Evolutionary conservation across 2,113 vertebrate species (phyloP).

Genomic region (Thoracochromis brauschi): DNA sequence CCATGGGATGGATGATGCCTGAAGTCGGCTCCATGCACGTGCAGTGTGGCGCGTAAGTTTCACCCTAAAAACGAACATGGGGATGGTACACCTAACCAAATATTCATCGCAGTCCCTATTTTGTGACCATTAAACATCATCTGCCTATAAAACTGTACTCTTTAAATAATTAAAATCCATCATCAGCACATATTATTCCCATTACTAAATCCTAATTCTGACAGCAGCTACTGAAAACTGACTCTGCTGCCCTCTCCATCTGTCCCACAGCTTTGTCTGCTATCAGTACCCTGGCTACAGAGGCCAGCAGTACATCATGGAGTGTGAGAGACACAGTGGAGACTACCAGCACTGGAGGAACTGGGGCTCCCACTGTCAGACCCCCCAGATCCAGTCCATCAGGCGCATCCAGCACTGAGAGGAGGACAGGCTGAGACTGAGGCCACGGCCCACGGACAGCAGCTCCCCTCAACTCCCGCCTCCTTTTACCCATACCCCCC

Average conservation of each 20-base stretch:
- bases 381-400: conserved; percentile 79
- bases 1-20: conserved; percentile 75
- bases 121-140: not conserved
- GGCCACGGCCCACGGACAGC: conserved; percentile 4
- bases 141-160: not conserved
- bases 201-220: not conserved
- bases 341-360: conserved; percentile 79
- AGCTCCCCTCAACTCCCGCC: not conserved
- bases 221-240: not conserved
- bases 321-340: conserved; percentile 76
- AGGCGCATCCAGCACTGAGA: conserved; percentile 76
- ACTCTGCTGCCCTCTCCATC: not conserved
- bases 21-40: conserved; percentile 79
- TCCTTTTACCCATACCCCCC: not conserved
- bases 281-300: conserved; percentile 78
- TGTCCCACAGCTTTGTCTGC: conserved; percentile 70
- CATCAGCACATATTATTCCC: not conserved
- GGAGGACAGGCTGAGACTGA: conserved; percentile 26
- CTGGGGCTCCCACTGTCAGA: conserved; percentile 79
- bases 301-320: conserved; percentile 81
- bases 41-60: conserved; percentile 77
- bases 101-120: not conserved
- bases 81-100: not conserved
- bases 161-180: not conserved
- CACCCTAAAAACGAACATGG: fast-evolving